Evolutionary conservation across 1,140 invertebrate genomes (phyloP).

Genomic region (Drosophila nannoptera): DNA sequence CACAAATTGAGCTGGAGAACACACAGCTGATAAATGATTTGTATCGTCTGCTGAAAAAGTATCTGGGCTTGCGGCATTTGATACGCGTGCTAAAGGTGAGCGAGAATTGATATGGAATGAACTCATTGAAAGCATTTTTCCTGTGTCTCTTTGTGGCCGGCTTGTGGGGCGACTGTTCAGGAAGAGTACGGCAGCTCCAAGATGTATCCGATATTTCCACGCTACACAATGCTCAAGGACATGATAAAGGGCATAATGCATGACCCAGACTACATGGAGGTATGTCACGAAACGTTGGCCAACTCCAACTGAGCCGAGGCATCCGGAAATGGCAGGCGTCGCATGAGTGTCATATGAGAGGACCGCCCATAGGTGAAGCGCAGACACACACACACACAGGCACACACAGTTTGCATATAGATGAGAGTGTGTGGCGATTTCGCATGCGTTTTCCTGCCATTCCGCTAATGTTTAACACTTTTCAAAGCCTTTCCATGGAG

Average conservation of each 20-base stretch:
- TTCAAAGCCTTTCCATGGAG: constrained; percentile 35
- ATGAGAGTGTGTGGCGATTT: constrained; percentile 30
- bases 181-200: constrained; percentile 92
- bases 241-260: constrained; percentile 97
- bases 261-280: constrained; percentile 96
- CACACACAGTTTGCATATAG: not conserved
- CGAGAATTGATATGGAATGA: constrained; percentile 22
- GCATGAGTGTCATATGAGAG: constrained; percentile 77
- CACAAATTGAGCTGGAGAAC: constrained; percentile 95
- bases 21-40: constrained; percentile 96
- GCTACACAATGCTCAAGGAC: constrained; percentile 95
- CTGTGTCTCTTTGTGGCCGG: constrained; percentile 11
- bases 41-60: constrained; percentile 94
- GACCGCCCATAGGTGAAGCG: constrained; percentile 29
- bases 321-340: constrained; percentile 75
- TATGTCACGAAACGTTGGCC: constrained; percentile 88
- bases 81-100: constrained; percentile 92
- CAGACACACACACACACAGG: not conserved
- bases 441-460: constrained; percentile 64
- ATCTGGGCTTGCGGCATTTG: constrained; percentile 91
- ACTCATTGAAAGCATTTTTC: constrained; percentile 7
- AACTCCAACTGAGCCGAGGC: constrained; percentile 77
- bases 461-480: constrained; percentile 51
- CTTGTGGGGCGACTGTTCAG: constrained; percentile 79
- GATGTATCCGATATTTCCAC: constrained; percentile 94